Base-by-base conservation (phyloP, 2,113 vertebrate species). In the Petrocephalus zakoni region DNA sequence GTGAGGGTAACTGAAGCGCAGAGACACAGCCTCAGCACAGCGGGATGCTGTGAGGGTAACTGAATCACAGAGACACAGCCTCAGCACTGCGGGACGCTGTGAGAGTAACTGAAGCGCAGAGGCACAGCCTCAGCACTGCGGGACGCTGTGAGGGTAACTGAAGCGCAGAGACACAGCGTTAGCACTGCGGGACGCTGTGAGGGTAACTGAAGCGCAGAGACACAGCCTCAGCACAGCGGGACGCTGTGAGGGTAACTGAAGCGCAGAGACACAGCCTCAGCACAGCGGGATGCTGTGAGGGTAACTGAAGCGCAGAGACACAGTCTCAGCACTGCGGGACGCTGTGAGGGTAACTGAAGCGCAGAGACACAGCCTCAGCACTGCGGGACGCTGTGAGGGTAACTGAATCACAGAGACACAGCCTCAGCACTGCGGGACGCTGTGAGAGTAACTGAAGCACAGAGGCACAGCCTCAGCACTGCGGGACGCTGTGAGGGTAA, bases 401-500 rank as follows among this genome's bases (percentile, higher is more conserved):
- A n/a, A n/a, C n/a, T n/a, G n/a, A n/a, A n/a, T n/a, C n/a, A n/a
- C n/a, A n/a, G n/a, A n/a, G n/a, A n/a, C 42, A 42, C 42, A 42
- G 89, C 87, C 83, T 0, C 11, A 61, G 86, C 86, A 89, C 42
- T 72, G 37, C 37, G 61, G 88, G 91, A 91, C 64, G 0, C 95
- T 95, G n/a, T n/a, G n/a, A n/a, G n/a, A n/a, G n/a, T n/a, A n/a
- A n/a, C n/a, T n/a, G n/a, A n/a, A n/a, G n/a, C n/a, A n/a, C n/a
- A n/a, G n/a, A n/a, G n/a, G n/a, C 42, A 42, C 42, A 42, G 89
- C 87, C 83, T 0, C 11, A 61, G 86, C 86, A 89, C 42, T 72
- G 37, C 37, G 61, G 88, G 91, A 91, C 64, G 0, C 95, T 95
- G n/a, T n/a, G n/a, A n/a, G n/a, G n/a, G n/a, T n/a, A n/a, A n/a